Conservation (phyloP, 2,113 vertebrate genomes). For the Campylorhamphus procurvoides region DNA sequence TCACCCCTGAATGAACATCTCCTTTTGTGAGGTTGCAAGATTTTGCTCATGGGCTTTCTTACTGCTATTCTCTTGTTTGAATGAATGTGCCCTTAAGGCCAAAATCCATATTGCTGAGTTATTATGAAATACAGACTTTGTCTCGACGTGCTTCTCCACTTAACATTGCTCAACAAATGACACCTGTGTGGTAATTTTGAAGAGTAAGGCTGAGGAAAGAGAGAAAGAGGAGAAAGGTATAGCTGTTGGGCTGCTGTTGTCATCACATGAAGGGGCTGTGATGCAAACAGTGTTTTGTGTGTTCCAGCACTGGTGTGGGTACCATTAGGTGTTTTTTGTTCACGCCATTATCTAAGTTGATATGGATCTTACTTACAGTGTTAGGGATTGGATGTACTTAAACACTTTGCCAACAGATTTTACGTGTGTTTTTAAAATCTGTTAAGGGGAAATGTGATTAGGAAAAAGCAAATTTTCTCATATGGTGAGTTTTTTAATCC, state of each 20-base stretch:
- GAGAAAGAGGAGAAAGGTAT: background rate
- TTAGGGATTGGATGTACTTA: background rate
- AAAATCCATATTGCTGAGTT: conserved; percentile 43
- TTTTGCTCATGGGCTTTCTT: conserved; percentile 63
- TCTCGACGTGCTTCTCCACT: conserved; percentile 11
- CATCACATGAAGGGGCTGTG: background rate
- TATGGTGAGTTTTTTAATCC: conserved; percentile 51
- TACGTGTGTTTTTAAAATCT: conserved; percentile 51
- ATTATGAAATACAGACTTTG: conserved; percentile 48
- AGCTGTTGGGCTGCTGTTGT: background rate
- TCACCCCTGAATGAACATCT: conserved; percentile 42
- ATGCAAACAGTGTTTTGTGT: background rate
- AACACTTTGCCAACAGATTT: conserved; percentile 42
- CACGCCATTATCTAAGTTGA: background rate
- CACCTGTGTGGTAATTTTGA: conserved; percentile 9
- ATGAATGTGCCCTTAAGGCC: conserved; percentile 56
- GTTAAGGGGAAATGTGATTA: conserved; percentile 45
- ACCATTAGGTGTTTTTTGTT: background rate
- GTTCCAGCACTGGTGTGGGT: background rate
- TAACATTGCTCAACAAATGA: conserved; percentile 35
- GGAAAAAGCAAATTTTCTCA: conserved; percentile 60
- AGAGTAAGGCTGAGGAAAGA: background rate
- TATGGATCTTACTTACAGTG: background rate
- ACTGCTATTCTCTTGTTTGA: conserved; percentile 46
- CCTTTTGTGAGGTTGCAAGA: conserved; percentile 35